Conservation (phyloP, 2,888 invertebrate genomes). For the Horisme vitalbata region DNA sequence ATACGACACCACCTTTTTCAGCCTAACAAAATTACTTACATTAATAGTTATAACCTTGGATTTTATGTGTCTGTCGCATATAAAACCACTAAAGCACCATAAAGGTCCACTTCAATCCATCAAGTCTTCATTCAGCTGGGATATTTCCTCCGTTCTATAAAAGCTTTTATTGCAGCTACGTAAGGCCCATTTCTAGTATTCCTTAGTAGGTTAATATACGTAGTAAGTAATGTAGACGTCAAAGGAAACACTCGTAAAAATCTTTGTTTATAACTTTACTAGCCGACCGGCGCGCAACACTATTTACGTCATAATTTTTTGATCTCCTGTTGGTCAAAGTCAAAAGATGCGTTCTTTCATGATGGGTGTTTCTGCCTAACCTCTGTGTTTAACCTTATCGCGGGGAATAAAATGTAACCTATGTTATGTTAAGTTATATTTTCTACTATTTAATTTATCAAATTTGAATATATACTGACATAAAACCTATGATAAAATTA, state of each 20-base stretch:
- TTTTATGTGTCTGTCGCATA: slow-evolving; percentile 20
- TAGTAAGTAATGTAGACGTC: slow-evolving; percentile 7
- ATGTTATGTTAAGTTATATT: no score
- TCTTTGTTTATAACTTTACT: slow-evolving; percentile 3
- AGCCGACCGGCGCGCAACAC: no score
- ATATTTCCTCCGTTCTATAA: slow-evolving; percentile 9
- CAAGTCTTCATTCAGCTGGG: slow-evolving; percentile 16
- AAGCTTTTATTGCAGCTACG: slow-evolving; percentile 12
- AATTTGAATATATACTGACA: no score
- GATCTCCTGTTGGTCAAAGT: no score
- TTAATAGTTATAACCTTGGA: slow-evolving; percentile 14
- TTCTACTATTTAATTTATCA: no score
- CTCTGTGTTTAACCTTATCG: no score
- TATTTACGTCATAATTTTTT: no score
- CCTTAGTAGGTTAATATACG: slow-evolving; percentile 1
- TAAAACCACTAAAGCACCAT: slow-evolving; percentile 24
- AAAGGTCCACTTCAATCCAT: slow-evolving; percentile 23
- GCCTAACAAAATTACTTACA: slow-evolving; percentile 10
- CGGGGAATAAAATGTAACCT: no score
- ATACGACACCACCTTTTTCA: no score
- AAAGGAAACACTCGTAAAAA: slow-evolving; percentile 2
- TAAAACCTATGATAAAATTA: no score
- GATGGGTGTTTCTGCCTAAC: no score
- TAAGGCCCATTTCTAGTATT: slow-evolving; percentile 8
- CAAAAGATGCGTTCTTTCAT: no score